phyloP scores from a whole-genome alignment of 1,140 invertebrate species.

The Zaprionus lachaisei region DNA sequence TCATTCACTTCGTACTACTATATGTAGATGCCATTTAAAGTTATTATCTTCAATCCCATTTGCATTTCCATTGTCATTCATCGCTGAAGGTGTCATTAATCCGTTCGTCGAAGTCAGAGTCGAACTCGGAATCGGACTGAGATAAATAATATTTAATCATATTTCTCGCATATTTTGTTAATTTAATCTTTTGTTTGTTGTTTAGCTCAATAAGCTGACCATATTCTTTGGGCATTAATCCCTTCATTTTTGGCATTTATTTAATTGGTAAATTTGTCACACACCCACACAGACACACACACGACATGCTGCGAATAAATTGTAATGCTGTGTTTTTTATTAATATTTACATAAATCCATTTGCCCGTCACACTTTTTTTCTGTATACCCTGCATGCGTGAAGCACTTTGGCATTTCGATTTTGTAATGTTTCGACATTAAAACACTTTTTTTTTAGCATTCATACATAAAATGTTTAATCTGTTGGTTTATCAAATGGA shows the following conservation, averaged over 20 bases:
- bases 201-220: constrained; percentile 64
- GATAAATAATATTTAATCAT: constrained; percentile 21
- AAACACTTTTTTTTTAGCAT: neutral
- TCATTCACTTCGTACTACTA: neutral
- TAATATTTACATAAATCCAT: constrained; percentile 77
- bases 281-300: constrained; percentile 37
- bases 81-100: constrained; percentile 17
- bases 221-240: constrained; percentile 59
- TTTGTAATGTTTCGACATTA: neutral
- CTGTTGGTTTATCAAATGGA: neutral
- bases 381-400: constrained; percentile 3
- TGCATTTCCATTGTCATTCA: neutral
- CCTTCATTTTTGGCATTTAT: constrained; percentile 74
- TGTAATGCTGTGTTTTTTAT: constrained; percentile 61
- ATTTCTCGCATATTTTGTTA: constrained; percentile 12
- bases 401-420: neutral
- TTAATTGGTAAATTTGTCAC: constrained; percentile 76
- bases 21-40: neutral
- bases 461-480: neutral
- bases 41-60: neutral
- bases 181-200: constrained; percentile 44
- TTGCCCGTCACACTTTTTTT: constrained; percentile 47
- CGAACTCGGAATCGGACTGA: too few relatives aligned
- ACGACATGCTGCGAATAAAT: constrained; percentile 57
- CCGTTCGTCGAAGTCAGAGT: constrained; percentile 12